Conservation (phyloP, 2,888 invertebrate genomes). For the Epinotia nisella region DNA sequence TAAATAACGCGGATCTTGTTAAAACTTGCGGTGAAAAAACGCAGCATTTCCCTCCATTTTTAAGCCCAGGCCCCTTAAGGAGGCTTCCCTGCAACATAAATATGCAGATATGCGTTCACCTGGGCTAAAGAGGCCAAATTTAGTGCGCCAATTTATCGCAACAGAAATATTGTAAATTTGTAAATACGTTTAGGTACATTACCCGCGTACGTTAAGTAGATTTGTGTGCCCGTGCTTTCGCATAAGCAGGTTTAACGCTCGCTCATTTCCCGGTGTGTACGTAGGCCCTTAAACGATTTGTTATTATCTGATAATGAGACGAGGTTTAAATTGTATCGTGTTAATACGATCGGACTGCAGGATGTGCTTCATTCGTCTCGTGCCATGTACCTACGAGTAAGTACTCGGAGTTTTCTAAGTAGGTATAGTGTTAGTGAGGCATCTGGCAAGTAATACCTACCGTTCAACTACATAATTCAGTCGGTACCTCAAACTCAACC, state of each 20-base stretch:
- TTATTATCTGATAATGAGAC: slow-evolving; percentile 67
- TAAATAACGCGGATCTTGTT: slow-evolving; percentile 84
- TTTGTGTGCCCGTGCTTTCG: slow-evolving; percentile 77
- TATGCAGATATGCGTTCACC: slow-evolving; percentile 84
- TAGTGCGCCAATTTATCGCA: slow-evolving; percentile 81
- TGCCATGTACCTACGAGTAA: no score
- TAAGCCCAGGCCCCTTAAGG: slow-evolving; percentile 76
- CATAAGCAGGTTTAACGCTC: slow-evolving; percentile 71
- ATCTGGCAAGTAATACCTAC: neutral
- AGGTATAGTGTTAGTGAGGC: neutral
- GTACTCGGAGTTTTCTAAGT: slow-evolving; percentile 7
- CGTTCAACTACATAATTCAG: neutral
- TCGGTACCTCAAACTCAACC: neutral
- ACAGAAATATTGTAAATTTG: slow-evolving; percentile 83
- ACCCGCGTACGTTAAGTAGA: slow-evolving; percentile 73
- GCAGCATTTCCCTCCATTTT: slow-evolving; percentile 78
- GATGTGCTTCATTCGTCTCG: neutral
- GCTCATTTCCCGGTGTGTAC: slow-evolving; percentile 68
- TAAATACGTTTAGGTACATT: slow-evolving; percentile 68
- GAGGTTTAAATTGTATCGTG: slow-evolving; percentile 47
- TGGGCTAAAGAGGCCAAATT: slow-evolving; percentile 80
- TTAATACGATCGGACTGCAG: slow-evolving; percentile 33
- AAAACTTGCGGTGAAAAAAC: slow-evolving; percentile 78
- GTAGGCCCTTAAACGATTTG: slow-evolving; percentile 70
- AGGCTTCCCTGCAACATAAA: slow-evolving; percentile 79